Percentiles rank a stretch among this genome's conserved stretches.
These are phyloP conservation scores for Idaea straminata DNA, from an alignment of 2,888 invertebrate genomes.

Conservation along the genomic window DNA sequence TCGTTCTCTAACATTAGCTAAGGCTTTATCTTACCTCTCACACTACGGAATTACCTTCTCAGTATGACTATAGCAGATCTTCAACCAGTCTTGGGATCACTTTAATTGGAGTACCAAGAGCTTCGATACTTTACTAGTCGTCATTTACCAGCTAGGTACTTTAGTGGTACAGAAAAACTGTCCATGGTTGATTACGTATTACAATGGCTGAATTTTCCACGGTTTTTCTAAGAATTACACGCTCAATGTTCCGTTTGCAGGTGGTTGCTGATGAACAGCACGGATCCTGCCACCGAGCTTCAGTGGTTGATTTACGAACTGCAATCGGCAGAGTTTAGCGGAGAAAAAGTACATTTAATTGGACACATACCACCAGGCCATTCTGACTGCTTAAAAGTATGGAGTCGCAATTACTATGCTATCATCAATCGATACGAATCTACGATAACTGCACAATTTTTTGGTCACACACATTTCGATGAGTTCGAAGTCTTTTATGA, in stretches of 20 bases:
- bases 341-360: conserved; percentile 97
- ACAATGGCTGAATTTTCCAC: neutral
- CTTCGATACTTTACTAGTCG: neutral
- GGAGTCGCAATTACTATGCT: conserved; percentile 96
- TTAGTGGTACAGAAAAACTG: neutral
- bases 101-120: neutral
- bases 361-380: conserved; percentile 98
- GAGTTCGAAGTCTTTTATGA: conserved; percentile 97
- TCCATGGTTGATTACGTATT: neutral
- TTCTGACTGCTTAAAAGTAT: conserved; percentile 95
- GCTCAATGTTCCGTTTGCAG: conserved; percentile 53
- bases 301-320: conserved; percentile 97
- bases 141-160: neutral
- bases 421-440: conserved; percentile 93
- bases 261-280: conserved; percentile 96
- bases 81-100: too few relatives aligned
- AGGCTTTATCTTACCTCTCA: too few relatives aligned
- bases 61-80: too few relatives aligned
- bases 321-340: conserved; percentile 95
- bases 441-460: conserved; percentile 95
- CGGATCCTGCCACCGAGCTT: conserved; percentile 96
- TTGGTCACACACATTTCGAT: conserved; percentile 96
- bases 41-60: too few relatives aligned
- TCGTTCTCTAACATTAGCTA: neutral
- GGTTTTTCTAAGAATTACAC: neutral